Evolutionary conservation across 2,797 vertebrate genomes (phyloP), one percentile per base, ranked within the genome.

Genomic region (Aplochiton taeniatus): DNA sequence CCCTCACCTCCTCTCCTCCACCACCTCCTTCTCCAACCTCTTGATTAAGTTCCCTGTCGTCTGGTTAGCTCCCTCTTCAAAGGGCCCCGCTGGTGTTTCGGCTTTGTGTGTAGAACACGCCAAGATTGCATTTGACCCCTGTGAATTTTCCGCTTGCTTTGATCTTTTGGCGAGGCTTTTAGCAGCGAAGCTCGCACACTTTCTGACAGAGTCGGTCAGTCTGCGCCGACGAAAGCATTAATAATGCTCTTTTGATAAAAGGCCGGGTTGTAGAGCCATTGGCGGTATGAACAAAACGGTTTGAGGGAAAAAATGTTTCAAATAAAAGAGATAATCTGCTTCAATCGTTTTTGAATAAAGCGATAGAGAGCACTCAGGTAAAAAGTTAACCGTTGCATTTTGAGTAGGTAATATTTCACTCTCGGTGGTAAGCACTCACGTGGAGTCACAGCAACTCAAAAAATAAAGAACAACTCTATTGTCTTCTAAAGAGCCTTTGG

Each of bases 51-150:
- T 73, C 63, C 16, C 67, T 63, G 70, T 80, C 69, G 71, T 70
- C 76, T 80, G 58, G 58, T 62, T 70, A 73, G 65, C 49, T 1
- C 43, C 58, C 53, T 79, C 66, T 75, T 82, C 65, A 84, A 76
- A 82, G 72, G 77, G 45, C 64, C 58, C 48, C 49, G 13, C 19
- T 50, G 20, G 20, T 13, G 53, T 66, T 62, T 58, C 43, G 52
- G 55, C 55, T 45, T 68, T 70, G 66, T 69, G 63, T 69, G 61
- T 45, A 62, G 66, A 68, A 12, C 56, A 47, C 4, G 41, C 55
- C 41, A 56, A 75, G 70, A 84, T 72, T 80, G 74, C 61, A 75
- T 81, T 78, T 76, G 74, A 80, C 68, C 74, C 59, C 66, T 62
- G 62, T 73, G 72, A 68, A 69, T 76, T 74, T 75, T 75, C 50